Evolutionary conservation across 2,888 invertebrate genomes (phyloP).

Genomic region (Podabrus alpinus): DNA sequence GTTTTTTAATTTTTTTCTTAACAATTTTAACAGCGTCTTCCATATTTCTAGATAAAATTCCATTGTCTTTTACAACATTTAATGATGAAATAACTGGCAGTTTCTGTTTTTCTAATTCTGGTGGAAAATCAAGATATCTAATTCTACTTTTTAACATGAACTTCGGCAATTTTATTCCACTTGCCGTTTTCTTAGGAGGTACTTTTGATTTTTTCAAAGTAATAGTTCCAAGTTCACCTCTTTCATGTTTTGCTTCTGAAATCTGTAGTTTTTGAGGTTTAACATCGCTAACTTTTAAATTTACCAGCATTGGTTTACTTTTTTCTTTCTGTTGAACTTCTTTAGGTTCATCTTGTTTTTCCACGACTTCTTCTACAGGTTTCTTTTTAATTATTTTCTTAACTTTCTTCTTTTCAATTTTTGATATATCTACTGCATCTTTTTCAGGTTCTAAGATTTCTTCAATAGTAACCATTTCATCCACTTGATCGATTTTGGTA

Average conservation of each 20-base stretch:
- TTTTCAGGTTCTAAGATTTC: conserved; percentile 17
- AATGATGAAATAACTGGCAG: conserved; percentile 47
- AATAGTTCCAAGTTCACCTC: conserved; percentile 64
- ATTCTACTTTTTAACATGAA: conserved; percentile 57
- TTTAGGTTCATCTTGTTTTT: conserved; percentile 38
- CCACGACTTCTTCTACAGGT: conserved; percentile 19
- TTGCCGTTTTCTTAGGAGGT: conserved; percentile 49
- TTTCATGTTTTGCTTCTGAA: conserved; percentile 58
- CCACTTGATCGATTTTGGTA: conserved; percentile 45
- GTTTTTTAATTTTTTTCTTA: conserved; percentile 58
- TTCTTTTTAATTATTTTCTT: conserved; percentile 27
- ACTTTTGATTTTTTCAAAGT: conserved; percentile 65
- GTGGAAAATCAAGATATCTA: conserved; percentile 65
- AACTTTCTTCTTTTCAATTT: conserved; percentile 15
- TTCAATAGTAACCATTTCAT: conserved; percentile 1
- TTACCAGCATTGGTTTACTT: conserved; percentile 26
- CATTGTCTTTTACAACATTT: conserved; percentile 63
- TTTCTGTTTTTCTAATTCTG: conserved; percentile 49
- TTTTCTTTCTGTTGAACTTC: conserved; percentile 35
- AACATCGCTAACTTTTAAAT: conserved; percentile 31
- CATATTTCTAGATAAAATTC: conserved; percentile 66
- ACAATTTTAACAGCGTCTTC: conserved; percentile 69
- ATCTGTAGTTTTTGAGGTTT: conserved; percentile 62
- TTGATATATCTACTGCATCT: conserved; percentile 17
- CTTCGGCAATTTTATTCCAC: conserved; percentile 54